These are phyloP conservation scores for Lagopus muta DNA, from an alignment of 2,113 vertebrate species.

Conservation along the genomic window DNA sequence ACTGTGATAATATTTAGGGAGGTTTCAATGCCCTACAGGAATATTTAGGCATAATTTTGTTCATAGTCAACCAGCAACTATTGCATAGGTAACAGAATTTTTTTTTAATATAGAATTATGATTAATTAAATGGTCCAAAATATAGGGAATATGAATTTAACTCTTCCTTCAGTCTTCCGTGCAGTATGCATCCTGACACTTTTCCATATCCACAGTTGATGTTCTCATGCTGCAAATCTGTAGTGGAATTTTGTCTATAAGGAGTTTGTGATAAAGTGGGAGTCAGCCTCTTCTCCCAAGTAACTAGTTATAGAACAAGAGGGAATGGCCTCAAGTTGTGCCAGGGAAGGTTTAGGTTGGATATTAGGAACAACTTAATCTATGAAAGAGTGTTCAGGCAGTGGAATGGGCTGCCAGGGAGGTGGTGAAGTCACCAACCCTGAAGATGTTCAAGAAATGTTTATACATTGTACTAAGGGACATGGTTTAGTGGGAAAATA, in stretches of 20 bases:
- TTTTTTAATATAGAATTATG: background rate
- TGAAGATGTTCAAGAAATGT: too few relatives aligned
- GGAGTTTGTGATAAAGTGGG: too few relatives aligned
- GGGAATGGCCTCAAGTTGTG: too few relatives aligned
- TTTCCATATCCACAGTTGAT: background rate
- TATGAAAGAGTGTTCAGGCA: too few relatives aligned
- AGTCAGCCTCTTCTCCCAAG: too few relatives aligned
- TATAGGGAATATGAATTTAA: background rate
- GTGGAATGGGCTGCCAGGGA: too few relatives aligned
- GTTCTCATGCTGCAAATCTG: background rate
- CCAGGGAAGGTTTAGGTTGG: too few relatives aligned
- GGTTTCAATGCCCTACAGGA: background rate
- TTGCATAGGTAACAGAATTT: background rate
- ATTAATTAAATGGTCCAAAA: background rate
- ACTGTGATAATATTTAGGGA: background rate
- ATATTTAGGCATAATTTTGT: background rate
- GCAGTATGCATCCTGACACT: background rate
- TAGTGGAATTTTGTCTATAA: background rate
- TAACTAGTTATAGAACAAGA: too few relatives aligned
- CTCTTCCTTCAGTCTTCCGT: background rate
- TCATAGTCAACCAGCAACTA: background rate
- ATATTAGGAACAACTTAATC: too few relatives aligned
- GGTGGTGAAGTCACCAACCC: too few relatives aligned
- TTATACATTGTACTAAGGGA: too few relatives aligned
- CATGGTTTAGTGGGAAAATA: too few relatives aligned